Conservation (phyloP, 2,888 invertebrate genomes). For the Dryobotodes eremita region DNA sequence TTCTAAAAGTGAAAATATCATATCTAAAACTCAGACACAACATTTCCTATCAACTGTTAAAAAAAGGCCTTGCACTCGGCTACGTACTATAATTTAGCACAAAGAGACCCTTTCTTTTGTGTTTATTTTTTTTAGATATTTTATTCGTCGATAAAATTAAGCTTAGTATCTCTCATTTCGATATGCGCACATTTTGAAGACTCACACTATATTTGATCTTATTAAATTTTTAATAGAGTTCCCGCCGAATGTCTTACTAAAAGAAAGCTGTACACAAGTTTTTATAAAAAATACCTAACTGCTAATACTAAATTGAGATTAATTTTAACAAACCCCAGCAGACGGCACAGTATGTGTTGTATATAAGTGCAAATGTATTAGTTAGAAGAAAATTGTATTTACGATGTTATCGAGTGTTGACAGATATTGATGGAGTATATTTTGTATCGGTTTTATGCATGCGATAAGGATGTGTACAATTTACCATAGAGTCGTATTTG, state of each 20-base stretch:
- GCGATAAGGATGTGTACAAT: conserved; percentile 55
- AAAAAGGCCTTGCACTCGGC: too few species aligned
- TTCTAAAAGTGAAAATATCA: too few species aligned
- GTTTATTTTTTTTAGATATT: too few species aligned
- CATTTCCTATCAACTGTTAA: too few species aligned
- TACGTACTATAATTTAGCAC: too few species aligned
- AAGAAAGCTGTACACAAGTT: neutral
- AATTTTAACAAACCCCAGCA: conserved; percentile 54
- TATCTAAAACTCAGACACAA: too few species aligned
- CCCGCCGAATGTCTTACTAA: neutral
- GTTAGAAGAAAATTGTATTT: conserved; percentile 61
- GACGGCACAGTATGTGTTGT: conserved; percentile 71
- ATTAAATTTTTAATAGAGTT: neutral
- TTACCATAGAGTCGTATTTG: conserved; percentile 21
- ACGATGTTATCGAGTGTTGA: conserved; percentile 51
- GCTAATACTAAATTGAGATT: neutral
- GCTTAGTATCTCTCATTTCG: too few species aligned
- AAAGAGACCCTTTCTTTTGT: too few species aligned
- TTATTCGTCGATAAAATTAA: too few species aligned
- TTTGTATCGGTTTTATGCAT: conserved; percentile 69
- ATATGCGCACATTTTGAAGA: too few species aligned
- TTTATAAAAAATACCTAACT: neutral
- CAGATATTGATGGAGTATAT: conserved; percentile 58
- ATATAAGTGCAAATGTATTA: conserved; percentile 65
- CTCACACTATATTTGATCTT: too few species aligned